A percentile compares a stretch with the other conserved stretches of the same genome.
Conservation (phyloP, 2,113 vertebrate species). For the Pseudonaja textilis region DNA sequence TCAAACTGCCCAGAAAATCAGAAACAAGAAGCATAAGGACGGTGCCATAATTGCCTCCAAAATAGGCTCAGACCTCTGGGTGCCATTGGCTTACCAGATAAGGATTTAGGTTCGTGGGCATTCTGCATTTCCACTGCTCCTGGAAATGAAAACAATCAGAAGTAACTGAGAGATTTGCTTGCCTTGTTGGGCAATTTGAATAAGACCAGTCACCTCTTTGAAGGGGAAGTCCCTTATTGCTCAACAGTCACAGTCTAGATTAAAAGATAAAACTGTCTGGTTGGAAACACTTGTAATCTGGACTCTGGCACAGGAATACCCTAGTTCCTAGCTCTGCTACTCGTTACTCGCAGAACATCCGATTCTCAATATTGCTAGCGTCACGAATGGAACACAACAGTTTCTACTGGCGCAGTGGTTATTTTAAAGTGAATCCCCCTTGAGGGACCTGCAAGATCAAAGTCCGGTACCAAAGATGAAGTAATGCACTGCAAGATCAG, state of each 20-base stretch:
- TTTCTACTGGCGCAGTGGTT: background rate
- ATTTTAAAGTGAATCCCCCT: background rate
- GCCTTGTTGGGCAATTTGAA: background rate
- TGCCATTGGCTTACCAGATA: background rate
- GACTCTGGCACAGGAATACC: background rate
- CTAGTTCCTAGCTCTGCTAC: background rate
- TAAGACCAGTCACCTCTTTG: background rate
- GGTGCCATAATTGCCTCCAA: background rate
- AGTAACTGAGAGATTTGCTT: background rate
- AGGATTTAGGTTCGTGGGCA: background rate
- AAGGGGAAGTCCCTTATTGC: constrained; percentile 6
- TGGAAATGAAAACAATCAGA: background rate
- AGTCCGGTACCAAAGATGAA: background rate
- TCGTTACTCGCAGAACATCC: background rate
- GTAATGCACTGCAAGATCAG: background rate
- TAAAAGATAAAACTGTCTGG: background rate
- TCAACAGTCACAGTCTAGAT: background rate
- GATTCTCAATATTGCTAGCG: background rate
- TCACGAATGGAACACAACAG: background rate
- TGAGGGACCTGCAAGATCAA: background rate
- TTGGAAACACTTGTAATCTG: background rate
- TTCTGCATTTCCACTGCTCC: background rate
- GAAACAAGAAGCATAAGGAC: background rate
- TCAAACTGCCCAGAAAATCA: background rate
- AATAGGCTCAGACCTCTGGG: background rate